Conservation (phyloP, 2,888 invertebrate genomes). For the Synanthedon andrenaeformis region DNA sequence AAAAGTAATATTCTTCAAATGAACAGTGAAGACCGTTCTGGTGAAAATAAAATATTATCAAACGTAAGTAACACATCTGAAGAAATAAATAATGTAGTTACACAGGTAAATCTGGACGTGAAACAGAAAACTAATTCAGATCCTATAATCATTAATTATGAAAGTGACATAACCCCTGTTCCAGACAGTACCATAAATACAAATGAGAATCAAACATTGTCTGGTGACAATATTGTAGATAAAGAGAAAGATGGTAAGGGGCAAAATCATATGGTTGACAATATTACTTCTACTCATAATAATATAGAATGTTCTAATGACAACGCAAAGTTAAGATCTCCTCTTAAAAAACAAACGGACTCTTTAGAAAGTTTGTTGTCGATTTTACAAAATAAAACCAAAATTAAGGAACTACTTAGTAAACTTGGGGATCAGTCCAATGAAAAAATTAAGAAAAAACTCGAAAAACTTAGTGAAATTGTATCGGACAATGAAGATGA, state of each 20-base stretch:
- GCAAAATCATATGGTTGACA: slow-evolving; percentile 28
- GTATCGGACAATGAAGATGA: slow-evolving; percentile 60
- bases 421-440: slow-evolving; percentile 51
- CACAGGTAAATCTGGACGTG: neutral
- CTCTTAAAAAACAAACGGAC: slow-evolving; percentile 20
- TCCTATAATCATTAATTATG: slow-evolving; percentile 5
- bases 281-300: slow-evolving; percentile 35
- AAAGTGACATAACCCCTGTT: slow-evolving; percentile 18
- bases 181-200: slow-evolving; percentile 50
- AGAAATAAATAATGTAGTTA: neutral
- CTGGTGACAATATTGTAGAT: slow-evolving; percentile 11
- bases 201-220: slow-evolving; percentile 10
- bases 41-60: neutral
- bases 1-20: neutral
- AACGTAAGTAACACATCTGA: neutral
- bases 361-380: slow-evolving; percentile 44
- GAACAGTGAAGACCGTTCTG: too few relatives aligned
- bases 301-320: neutral
- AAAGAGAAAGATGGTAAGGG: slow-evolving; percentile 36
- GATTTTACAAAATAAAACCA: slow-evolving; percentile 56
- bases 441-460: slow-evolving; percentile 68
- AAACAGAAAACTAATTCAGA: neutral
- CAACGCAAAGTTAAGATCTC: neutral
- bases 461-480: slow-evolving; percentile 68
- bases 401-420: slow-evolving; percentile 57